Conservation (phyloP, 30 jellyfish, hydroid and myxozoan species). For the Rhopilema esculentum region DNA sequence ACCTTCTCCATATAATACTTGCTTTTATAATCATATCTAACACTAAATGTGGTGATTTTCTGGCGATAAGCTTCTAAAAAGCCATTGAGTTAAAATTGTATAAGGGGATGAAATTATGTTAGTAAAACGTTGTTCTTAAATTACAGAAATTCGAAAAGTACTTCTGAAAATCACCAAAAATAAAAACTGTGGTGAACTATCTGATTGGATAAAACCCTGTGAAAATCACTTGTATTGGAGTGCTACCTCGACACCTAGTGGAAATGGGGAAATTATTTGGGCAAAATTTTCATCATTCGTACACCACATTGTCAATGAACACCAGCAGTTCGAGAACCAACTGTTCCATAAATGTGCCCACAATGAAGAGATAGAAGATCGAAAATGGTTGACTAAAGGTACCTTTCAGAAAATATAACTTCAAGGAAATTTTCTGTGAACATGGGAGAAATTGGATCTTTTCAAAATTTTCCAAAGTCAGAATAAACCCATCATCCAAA, state of each 20-base stretch:
- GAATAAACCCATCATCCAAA: not conserved
- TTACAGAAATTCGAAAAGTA: constrained; percentile 27
- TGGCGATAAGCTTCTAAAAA: not conserved
- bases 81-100: not conserved
- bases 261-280: constrained; percentile 34
- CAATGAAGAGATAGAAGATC: not conserved
- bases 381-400: constrained; percentile 29
- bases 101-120: not conserved
- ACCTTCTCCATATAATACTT: not conserved
- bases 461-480: not conserved
- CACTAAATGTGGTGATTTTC: not conserved
- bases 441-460: not conserved
- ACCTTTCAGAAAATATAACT: not conserved
- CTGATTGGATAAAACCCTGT: constrained; percentile 41
- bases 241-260: constrained; percentile 51
- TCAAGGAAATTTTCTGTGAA: not conserved
- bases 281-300: constrained; percentile 43
- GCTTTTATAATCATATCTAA: not conserved
- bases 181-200: not conserved
- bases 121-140: not conserved
- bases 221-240: constrained; percentile 50
- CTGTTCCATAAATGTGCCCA: constrained; percentile 26
- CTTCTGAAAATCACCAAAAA: constrained; percentile 21
- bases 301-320: constrained; percentile 37
- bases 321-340: not conserved